These are phyloP conservation scores for Callithrix jacchus DNA, from an alignment of 2,113 vertebrate species.

Conservation along the genomic window DNA sequence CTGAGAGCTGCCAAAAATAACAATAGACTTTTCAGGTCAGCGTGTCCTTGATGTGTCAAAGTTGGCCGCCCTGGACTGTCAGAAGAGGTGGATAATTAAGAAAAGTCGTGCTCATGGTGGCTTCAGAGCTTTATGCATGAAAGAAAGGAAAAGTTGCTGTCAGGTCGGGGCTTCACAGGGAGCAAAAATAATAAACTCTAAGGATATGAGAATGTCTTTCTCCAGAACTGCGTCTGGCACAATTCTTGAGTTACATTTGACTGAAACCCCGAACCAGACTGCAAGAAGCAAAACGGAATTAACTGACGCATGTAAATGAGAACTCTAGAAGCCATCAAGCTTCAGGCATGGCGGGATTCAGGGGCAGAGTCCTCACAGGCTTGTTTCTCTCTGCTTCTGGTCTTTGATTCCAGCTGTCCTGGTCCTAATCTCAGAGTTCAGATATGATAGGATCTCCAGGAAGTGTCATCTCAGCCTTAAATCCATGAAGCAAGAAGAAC, in stretches of 20 bases:
- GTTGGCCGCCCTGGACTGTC: background rate
- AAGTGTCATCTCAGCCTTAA: background rate
- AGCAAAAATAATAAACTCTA: background rate
- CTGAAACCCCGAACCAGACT: background rate
- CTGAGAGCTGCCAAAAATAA: conserved; percentile 42
- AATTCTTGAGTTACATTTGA: background rate
- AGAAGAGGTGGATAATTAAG: background rate
- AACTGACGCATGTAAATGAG: background rate
- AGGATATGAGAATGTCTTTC: background rate
- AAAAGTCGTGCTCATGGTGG: background rate
- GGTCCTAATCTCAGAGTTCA: background rate
- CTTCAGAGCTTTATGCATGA: background rate
- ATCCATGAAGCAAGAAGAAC: background rate
- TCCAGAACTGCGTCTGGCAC: background rate
- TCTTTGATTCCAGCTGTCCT: background rate
- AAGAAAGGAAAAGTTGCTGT: background rate
- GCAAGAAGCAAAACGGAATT: background rate
- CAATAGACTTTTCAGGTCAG: background rate
- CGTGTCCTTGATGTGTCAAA: background rate
- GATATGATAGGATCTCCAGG: background rate
- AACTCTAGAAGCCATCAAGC: background rate
- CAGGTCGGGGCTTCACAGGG: background rate
- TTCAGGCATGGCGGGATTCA: background rate
- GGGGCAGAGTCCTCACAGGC: background rate
- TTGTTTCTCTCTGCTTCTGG: background rate